Base-by-base conservation (phyloP, 1,140 invertebrate genomes). In the Paralvinella palmiformis region DNA sequence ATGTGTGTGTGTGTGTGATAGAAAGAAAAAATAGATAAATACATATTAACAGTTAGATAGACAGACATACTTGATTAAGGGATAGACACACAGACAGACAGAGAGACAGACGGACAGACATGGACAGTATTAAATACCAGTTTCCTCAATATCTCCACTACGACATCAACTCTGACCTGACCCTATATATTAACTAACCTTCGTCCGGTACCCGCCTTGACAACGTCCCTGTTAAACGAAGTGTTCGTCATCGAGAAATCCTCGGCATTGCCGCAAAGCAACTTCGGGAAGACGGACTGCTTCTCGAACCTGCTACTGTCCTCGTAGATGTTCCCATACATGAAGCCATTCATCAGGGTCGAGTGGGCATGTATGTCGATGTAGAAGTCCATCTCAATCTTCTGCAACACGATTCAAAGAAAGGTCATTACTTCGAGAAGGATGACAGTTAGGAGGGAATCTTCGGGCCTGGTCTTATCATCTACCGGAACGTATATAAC, bases 301-400 rank as follows among this genome's bases (percentile, higher is more conserved):
- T 71, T 70, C 58, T 81, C 79, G 62, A 75, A 76, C 29, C 78
- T 65, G 2, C 74, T 75, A 5, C 71, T 66, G 62, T 98, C 93
- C 68, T 96, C 94, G 73, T 94, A 97, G 0, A 91, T 90, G 80
- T 96, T 98, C 6, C 96, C 96, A 74, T 95, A 94, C 65, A 98
- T 88, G 81, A 98, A 98, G 37, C 91, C 88, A 20, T 96, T 95
- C 72, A 91, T 89, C 45, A 94, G 84, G 66, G 89, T 95, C 1
- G 89, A 88, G 75, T 97, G 94, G 6, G 93, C 91, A 79, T 98
- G 95, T 22, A 99, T 83, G 81, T 99, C 95, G 32, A 97, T 84
- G 35, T 96, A 89, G 75, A 95, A 93, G 79, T 97, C 94, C 63
- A 97, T 80, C 68, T 92, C 88, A 69, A 87, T 81, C 59, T 85